These are phyloP conservation scores for Folsomia manolachei DNA, from an alignment of 2,888 invertebrate genomes.

Conservation along the genomic window DNA sequence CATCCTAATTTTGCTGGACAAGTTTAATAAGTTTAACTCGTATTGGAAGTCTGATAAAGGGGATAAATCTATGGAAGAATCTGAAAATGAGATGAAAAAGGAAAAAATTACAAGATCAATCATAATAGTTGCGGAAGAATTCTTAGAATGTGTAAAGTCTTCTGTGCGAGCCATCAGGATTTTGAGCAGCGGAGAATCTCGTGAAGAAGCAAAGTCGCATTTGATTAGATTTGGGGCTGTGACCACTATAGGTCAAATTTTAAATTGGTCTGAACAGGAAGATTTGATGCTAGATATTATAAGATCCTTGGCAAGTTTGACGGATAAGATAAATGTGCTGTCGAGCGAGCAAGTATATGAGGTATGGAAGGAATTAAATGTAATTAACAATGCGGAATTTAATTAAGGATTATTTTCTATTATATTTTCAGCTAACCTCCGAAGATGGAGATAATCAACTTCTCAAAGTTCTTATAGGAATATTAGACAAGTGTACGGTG, in stretches of 20 bases:
- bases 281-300: conserved; percentile 31
- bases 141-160: conserved; percentile 1
- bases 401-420: background rate
- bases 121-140: background rate
- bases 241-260: conserved; percentile 25
- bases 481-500: conserved; percentile 21
- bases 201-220: conserved; percentile 22
- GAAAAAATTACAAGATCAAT: background rate
- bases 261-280: conserved; percentile 29
- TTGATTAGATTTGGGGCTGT: conserved; percentile 27
- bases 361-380: conserved; percentile 13
- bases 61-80: no score
- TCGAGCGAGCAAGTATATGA: conserved; percentile 20
- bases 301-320: conserved; percentile 27
- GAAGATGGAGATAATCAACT: conserved; percentile 4
- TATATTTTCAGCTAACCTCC: conserved; percentile 23
- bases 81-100: conserved; percentile 17
- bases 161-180: conserved; percentile 35
- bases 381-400: background rate
- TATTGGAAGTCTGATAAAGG: no score
- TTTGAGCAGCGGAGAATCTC: conserved; percentile 21
- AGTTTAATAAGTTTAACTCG: conserved; percentile 17
- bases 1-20: conserved; percentile 23
- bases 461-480: conserved; percentile 18
- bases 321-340: conserved; percentile 26